Base-by-base conservation (phyloP, 2,113 vertebrate species). In the Melanostigma gelatinosum region DNA sequence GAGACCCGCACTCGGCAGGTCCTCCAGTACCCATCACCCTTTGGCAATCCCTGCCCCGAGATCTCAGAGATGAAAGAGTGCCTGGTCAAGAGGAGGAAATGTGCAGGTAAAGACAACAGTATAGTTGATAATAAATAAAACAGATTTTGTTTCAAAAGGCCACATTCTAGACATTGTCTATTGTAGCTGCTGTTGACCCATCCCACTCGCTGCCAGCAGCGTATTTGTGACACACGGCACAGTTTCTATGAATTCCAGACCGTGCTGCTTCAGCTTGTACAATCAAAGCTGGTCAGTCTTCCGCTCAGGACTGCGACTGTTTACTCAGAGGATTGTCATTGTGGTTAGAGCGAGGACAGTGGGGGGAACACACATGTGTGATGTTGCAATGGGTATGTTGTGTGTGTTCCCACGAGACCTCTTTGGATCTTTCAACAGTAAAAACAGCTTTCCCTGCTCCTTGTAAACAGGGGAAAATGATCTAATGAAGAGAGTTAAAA, bases 11-110 rank as follows among this genome's bases (percentile, higher is more conserved):
- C 94, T 62, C 94, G 97, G 90, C 96, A 96, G 86, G 96, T 98
- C 80, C 72, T 96, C 57, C 96, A 96, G 84, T 94, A 95, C 83
- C 96, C 97, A 0, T 97, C 97, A 70, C 88, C 95, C 72, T 95
- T 94, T 62, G 97, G 97, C 42, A 95, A 92, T 79, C 92, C 95
- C 80, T 99, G 98, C 90, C 96, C 97, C 52, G 91, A 95, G 6
- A 95, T 93, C 83, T 96, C 92, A 0, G 97, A 99, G 86, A 95
- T 95, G 88, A 97, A 96, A 85, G 97, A 97, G 83, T 99, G 98
- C 87, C 91, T 95, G 93, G 96, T 97, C 87, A 96, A 97, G 85
- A 97, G 94, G 92, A 97, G 94, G 93, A 97, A 94, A 94, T 99
- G 98, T 90, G 93, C 92, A 93, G 97, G 96, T 96, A 94, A 96